Percentiles rank a stretch among this genome's conserved stretches.
These are phyloP conservation scores for Brachionus sp. DNA, from an alignment of 1,140 invertebrate genomes.

Conservation along the genomic window DNA sequence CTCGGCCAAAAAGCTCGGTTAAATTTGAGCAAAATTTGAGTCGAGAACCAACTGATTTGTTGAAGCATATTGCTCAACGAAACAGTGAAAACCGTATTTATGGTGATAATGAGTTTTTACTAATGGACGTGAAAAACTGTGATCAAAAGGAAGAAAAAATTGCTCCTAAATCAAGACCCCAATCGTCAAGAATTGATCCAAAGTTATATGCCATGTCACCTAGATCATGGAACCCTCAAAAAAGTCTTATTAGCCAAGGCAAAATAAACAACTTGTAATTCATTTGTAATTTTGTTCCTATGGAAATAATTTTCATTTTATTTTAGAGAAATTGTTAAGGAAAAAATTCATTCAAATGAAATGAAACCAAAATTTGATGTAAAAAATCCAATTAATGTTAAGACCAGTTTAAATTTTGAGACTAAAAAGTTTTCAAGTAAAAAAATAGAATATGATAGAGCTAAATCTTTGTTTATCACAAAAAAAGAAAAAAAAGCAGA, in stretches of 20 bases:
- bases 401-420: neutral
- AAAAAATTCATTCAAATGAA: neutral
- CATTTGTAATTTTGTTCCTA: neutral
- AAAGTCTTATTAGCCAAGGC: neutral
- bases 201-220: neutral
- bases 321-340: neutral
- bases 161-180: constrained; percentile 6
- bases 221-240: neutral
- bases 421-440: neutral
- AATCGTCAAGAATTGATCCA: neutral
- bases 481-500: neutral
- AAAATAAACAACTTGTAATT: neutral
- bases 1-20: neutral
- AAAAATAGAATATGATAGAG: neutral
- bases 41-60: neutral
- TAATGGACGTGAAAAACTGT: neutral
- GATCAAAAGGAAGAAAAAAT: neutral
- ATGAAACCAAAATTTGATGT: neutral
- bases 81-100: neutral
- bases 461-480: neutral
- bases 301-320: neutral
- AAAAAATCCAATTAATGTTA: neutral
- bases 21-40: constrained; percentile 26
- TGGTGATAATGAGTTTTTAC: neutral
- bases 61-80: neutral